Base-by-base conservation (phyloP, 2,113 vertebrate genomes). In the Parotia lawesii region DNA sequence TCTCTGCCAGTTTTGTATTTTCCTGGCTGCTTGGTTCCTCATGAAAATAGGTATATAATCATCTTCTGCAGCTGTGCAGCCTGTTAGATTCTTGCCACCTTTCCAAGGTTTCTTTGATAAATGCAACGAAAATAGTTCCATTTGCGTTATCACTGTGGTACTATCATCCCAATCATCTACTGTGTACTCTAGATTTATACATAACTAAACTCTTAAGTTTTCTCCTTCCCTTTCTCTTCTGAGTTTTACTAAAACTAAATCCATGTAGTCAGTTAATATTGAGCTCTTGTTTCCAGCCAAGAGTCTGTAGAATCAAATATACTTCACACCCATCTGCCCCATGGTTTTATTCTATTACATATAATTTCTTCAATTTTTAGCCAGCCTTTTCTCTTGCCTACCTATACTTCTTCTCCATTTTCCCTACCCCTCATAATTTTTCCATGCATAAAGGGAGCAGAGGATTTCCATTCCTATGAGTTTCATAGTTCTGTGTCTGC, bases 21-120 rank as follows among this genome's bases (percentile, higher is more conserved):
- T 78, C 56, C 24, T 77, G 22, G 5, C 31, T 64, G 40, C 45
- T 81, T 72, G 12, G 16, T 25, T 89, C 21, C 15, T 62, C 31
- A 88, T 51, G 29, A 78, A 91, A 91, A 74, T 27, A 50, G 12
- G 28, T 61, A 40, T n/a, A 23, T 67, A 96, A 94, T 77, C 35
- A 65, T 21, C 17, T 65, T 37, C 56, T 85, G 29, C 28, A 76
- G 45, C 77, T 84, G 51, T 58, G 38, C 11, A 67, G 12, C 28
- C 42, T 67, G 31, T 73, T 65, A 66, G 37, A 50, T 48, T 48
- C 54, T 85, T 73, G 19, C 42, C 12, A 62, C 12, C 33, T 93
- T 90, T 62, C 74, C 48, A 65, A 78, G 15, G 10, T 51, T 82
- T 78, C 57, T 85, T 79, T 94, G 85, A 64, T 69, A 89, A 93